Conservation (phyloP, 2,113 vertebrate species). For the Antennarius striatus region DNA sequence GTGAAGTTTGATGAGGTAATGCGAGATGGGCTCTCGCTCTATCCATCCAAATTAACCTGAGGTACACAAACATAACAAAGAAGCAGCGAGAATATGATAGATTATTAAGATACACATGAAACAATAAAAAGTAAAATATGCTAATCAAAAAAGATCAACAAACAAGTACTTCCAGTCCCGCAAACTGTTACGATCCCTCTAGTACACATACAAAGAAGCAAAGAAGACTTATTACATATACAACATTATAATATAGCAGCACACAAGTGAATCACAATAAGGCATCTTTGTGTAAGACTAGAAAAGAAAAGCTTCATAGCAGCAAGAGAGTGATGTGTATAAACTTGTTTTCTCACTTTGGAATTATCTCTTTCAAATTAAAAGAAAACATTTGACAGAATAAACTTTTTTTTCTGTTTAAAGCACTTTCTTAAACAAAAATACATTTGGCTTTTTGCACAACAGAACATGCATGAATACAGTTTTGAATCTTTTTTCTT, state of each 20-base stretch:
- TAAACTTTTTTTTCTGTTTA: slow-evolving; percentile 51
- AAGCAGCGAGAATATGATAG: slow-evolving; percentile 82
- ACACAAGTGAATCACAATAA: slow-evolving; percentile 95
- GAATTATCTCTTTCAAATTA: slow-evolving; percentile 69
- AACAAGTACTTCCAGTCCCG: slow-evolving; percentile 90
- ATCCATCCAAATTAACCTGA: slow-evolving; percentile 89
- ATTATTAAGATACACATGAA: slow-evolving; percentile 64
- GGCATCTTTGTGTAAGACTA: slow-evolving; percentile 91
- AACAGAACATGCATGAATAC: slow-evolving; percentile 47
- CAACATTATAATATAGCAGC: slow-evolving; percentile 97
- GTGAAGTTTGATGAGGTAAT: slow-evolving; percentile 86
- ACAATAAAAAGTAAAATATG: slow-evolving; percentile 69
- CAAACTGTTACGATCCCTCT: slow-evolving; percentile 84
- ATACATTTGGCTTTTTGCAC: slow-evolving; percentile 61
- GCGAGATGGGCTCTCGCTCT: slow-evolving; percentile 82
- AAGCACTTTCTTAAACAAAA: slow-evolving; percentile 47
- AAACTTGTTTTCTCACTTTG: slow-evolving; percentile 77
- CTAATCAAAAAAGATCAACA: slow-evolving; percentile 79
- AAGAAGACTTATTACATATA: slow-evolving; percentile 68
- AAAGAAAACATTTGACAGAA: slow-evolving; percentile 64
- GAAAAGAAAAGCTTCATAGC: slow-evolving; percentile 91
- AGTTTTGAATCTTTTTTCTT: slow-evolving; percentile 47
- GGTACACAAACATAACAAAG: slow-evolving; percentile 85
- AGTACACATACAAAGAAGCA: slow-evolving; percentile 79
- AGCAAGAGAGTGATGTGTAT: slow-evolving; percentile 86